phyloP scores from a whole-genome alignment of 2,113 vertebrate genomes.

The Candoia aspera region DNA sequence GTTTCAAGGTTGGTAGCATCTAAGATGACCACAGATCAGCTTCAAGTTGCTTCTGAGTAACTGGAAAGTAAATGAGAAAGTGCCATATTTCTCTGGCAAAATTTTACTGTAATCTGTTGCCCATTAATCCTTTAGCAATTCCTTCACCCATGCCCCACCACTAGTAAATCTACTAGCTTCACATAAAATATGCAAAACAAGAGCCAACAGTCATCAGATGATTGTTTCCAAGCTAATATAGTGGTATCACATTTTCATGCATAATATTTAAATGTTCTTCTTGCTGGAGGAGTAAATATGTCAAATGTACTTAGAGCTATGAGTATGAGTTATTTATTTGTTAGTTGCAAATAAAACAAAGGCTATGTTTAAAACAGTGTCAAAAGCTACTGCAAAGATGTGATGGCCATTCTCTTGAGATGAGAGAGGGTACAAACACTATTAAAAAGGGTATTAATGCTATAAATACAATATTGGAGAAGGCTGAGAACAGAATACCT shows the following conservation, averaged over 20 bases:
- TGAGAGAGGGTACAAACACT: background rate
- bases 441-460: background rate
- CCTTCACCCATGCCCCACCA: background rate
- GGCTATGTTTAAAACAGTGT: constrained; percentile 12
- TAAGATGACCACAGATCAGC: background rate
- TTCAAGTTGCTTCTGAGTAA: background rate
- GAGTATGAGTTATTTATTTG: background rate
- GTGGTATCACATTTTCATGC: background rate
- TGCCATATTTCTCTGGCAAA: background rate
- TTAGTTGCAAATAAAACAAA: constrained; percentile 44
- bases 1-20: background rate
- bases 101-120: background rate
- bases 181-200: background rate
- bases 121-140: background rate
- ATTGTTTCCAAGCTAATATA: background rate
- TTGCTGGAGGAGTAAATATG: constrained; percentile 23
- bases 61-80: background rate
- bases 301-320: constrained; percentile 28
- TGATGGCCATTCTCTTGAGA: no score
- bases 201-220: background rate
- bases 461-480: background rate
- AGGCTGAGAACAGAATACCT: background rate
- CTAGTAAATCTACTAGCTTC: background rate
- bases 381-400: no score
- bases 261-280: background rate